Conservation (phyloP, 2,113 vertebrate genomes). For the Phrynosoma blainvillii region DNA sequence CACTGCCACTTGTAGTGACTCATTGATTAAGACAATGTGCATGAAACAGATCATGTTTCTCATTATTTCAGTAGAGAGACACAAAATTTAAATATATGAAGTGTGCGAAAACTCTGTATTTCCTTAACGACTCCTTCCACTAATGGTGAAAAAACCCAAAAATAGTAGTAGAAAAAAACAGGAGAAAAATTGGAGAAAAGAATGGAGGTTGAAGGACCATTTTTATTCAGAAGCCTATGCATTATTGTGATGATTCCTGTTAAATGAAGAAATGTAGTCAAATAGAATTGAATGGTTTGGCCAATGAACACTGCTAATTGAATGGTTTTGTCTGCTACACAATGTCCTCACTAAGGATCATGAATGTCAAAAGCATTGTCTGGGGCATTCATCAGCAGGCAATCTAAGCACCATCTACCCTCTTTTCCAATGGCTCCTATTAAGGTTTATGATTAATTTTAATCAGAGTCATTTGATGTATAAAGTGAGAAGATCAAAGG, state of each 20-base stretch:
- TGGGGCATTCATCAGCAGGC: not conserved
- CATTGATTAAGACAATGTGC: not conserved
- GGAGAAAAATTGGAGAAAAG: not conserved
- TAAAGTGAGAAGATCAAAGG: slow-evolving; percentile 53
- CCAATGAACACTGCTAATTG: slow-evolving; percentile 30
- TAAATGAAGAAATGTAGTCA: slow-evolving; percentile 27
- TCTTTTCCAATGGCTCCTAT: not conserved
- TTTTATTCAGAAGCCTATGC: slow-evolving; percentile 3
- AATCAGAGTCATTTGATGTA: slow-evolving; percentile 33
- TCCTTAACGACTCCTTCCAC: not conserved
- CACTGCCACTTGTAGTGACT: not conserved
- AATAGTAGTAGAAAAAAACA: not conserved
- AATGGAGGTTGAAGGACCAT: not conserved
- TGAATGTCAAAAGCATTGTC: slow-evolving; percentile 20
- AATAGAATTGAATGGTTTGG: slow-evolving; percentile 7
- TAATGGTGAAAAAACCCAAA: not conserved
- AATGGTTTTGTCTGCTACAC: slow-evolving; percentile 59
- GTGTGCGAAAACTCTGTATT: not conserved
- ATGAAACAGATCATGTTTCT: not conserved
- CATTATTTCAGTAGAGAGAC: not conserved
- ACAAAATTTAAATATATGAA: not conserved
- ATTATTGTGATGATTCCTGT: slow-evolving; percentile 43
- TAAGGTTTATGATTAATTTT: slow-evolving; percentile 12
- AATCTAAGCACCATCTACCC: not conserved
- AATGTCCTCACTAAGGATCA: slow-evolving; percentile 47